Evolutionary conservation across 2,797 vertebrate genomes (phyloP).

Genomic region (Telmatherina bonti): DNA sequence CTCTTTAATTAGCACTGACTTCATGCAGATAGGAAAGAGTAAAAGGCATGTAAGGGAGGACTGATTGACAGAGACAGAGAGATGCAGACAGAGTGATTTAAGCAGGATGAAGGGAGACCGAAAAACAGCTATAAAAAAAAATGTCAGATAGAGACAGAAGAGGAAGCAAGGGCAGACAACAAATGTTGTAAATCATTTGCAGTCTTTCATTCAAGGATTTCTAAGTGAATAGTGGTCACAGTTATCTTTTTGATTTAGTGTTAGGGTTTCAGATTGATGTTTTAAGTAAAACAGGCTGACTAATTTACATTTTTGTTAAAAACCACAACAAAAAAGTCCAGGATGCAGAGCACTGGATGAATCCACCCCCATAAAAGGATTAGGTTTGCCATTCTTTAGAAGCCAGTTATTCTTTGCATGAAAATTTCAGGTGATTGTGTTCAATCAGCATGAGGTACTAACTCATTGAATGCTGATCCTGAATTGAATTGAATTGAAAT

Average conservation of each 20-base stretch:
- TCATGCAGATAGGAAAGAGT: constrained; percentile 58
- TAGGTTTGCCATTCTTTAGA: background rate
- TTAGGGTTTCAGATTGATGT: constrained; percentile 16
- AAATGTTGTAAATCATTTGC: constrained; percentile 45
- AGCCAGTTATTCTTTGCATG: background rate
- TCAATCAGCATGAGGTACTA: background rate
- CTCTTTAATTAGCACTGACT: constrained; percentile 79
- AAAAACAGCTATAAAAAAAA: constrained; percentile 30
- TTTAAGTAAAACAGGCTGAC: constrained; percentile 13
- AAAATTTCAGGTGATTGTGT: background rate
- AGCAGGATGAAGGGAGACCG: constrained; percentile 40
- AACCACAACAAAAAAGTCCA: constrained; percentile 18
- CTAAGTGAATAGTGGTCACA: constrained; percentile 36
- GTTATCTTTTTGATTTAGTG: constrained; percentile 20
- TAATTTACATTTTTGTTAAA: constrained; percentile 12
- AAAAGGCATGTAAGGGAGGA: background rate
- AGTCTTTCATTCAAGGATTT: constrained; percentile 39
- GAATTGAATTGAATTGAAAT: too few relatives aligned
- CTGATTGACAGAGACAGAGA: constrained; percentile 56
- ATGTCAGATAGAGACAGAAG: constrained; percentile 16
- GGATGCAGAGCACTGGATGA: background rate
- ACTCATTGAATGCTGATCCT: too few relatives aligned
- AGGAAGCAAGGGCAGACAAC: constrained; percentile 11
- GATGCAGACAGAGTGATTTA: constrained; percentile 54
- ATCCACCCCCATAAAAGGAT: background rate